Evolutionary conservation across 2,797 vertebrate genomes (phyloP).

Genomic region (Garrulus glandarius): DNA sequence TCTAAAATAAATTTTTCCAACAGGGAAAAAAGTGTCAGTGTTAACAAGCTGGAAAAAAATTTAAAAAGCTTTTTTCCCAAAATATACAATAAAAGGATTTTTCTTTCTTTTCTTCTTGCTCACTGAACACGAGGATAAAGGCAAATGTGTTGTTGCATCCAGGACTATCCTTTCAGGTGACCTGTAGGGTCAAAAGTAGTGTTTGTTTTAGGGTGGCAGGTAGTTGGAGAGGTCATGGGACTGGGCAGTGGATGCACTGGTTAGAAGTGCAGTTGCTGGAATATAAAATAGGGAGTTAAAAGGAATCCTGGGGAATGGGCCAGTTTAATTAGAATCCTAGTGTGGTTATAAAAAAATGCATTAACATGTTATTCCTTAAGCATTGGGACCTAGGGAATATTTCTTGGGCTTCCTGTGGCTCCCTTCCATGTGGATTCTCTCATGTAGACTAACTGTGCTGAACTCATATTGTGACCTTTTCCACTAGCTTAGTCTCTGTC

Average conservation of each 20-base stretch:
- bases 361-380: background rate
- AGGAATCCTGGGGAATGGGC: background rate
- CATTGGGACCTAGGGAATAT: background rate
- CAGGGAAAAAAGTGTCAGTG: background rate
- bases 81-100: background rate
- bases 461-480: background rate
- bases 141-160: background rate
- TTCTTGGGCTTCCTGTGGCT: conserved; percentile 19
- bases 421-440: conserved; percentile 16
- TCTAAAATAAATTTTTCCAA: background rate
- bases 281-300: background rate
- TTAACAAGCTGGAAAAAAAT: background rate
- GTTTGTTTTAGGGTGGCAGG: background rate
- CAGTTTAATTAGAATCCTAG: background rate
- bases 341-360: background rate
- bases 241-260: background rate
- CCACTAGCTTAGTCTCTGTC: background rate
- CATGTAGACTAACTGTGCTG: background rate
- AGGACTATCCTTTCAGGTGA: background rate
- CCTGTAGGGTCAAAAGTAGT: background rate
- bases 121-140: background rate
- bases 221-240: background rate
- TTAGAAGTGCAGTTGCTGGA: background rate
- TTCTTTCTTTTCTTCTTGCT: background rate
- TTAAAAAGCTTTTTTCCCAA: background rate